A percentile compares a stretch with the other conserved stretches of the same genome.
phyloP scores from a whole-genome alignment of 37 sponge, comb jelly and placozoan species.

The Oscarella lobularis region DNA sequence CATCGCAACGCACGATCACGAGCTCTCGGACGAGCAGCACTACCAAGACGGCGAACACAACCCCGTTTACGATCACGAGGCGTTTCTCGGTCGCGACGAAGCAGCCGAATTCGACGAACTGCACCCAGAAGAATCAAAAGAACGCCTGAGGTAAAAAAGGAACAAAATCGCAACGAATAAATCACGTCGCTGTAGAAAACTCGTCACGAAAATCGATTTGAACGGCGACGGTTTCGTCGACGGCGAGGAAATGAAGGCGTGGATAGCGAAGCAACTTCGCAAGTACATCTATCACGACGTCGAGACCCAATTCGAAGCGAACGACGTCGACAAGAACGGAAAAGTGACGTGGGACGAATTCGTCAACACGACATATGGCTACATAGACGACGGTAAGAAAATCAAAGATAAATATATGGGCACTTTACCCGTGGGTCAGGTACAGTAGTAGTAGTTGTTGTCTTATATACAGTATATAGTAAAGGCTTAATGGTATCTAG shows the following conservation, averaged over 20 bases:
- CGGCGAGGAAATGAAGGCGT: conserved; percentile 46
- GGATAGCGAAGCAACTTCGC: too few species aligned
- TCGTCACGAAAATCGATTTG: conserved; percentile 50
- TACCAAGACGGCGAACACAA: conserved; percentile 22
- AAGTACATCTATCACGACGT: conserved; percentile 35
- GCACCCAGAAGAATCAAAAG: conserved; percentile 51
- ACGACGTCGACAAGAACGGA: too few species aligned
- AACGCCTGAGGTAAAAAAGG: conserved; percentile 15
- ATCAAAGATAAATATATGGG: not conserved
- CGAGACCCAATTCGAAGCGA: too few species aligned
- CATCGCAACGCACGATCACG: too few species aligned
- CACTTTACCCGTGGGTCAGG: too few species aligned
- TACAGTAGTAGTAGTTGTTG: too few species aligned
- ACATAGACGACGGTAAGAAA: conserved; percentile 2
- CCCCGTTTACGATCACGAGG: conserved; percentile 69
- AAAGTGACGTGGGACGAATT: too few species aligned
- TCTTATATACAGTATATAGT: not conserved
- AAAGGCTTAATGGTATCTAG: too few species aligned
- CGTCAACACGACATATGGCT: not conserved
- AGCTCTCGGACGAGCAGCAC: too few species aligned
- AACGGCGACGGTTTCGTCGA: conserved; percentile 39
- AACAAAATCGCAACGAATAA: too few species aligned
- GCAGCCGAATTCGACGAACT: conserved; percentile 68
- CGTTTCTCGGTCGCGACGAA: conserved; percentile 72
- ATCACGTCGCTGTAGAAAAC: conserved; percentile 31